A percentile compares a stretch with the other conserved stretches of the same genome.
Evolutionary conservation across 2,797 vertebrate species (phyloP).

Genomic region (Lepus townsendii): DNA sequence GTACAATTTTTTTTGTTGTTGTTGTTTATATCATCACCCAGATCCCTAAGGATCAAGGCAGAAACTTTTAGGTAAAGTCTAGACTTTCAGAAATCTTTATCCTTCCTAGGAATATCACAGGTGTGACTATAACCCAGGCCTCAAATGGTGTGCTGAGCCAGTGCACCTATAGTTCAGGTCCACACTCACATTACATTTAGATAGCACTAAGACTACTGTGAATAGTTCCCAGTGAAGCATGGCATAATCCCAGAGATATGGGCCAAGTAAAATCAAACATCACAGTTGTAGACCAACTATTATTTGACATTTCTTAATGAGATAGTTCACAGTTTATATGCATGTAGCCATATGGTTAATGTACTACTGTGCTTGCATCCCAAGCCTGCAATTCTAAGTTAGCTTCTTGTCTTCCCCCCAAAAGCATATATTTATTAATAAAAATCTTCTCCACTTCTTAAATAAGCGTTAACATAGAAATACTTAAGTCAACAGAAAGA

Average conservation of each 20-base stretch:
- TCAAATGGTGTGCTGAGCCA: background rate
- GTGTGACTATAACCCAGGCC: background rate
- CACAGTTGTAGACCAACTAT: background rate
- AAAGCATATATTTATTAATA: background rate
- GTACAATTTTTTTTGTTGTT: background rate
- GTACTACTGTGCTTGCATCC: background rate
- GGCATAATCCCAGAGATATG: background rate
- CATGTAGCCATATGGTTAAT: background rate
- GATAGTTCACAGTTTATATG: background rate
- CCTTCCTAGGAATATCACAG: background rate
- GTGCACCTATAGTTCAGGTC: background rate
- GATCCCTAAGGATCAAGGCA: background rate
- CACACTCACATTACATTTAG: background rate
- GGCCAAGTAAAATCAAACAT: slow-evolving; percentile 22
- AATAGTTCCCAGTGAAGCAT: slow-evolving; percentile 15
- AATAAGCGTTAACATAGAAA: slow-evolving; percentile 36
- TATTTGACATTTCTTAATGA: slow-evolving; percentile 59
- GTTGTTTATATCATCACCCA: background rate
- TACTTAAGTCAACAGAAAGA: background rate
- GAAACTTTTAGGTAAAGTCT: background rate
- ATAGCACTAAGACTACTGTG: background rate
- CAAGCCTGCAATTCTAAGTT: background rate
- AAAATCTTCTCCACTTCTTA: background rate
- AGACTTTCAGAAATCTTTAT: background rate
- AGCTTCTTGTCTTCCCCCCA: background rate